phyloP scores from a whole-genome alignment of 2,888 invertebrate species.

The Hofmannophila pseudospretella region DNA sequence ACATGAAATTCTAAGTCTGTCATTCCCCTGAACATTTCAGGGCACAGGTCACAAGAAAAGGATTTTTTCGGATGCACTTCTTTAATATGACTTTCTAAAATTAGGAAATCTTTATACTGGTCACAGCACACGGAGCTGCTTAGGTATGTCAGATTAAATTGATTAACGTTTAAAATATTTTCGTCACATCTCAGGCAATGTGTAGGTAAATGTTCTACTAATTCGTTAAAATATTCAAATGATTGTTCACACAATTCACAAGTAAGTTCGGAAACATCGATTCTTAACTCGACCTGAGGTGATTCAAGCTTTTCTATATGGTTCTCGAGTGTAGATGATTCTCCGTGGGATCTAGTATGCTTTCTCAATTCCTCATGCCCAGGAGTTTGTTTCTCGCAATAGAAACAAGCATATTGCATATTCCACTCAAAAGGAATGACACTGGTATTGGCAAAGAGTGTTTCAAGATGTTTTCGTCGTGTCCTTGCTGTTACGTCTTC shows the following conservation, averaged over 20 bases:
- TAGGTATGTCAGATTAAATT: slow-evolving; percentile 12
- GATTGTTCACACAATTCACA: slow-evolving; percentile 28
- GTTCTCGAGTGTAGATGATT: slow-evolving; percentile 9
- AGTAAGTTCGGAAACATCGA: slow-evolving; percentile 30
- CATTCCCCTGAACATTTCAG: background rate
- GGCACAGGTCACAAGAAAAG: slow-evolving; percentile 3
- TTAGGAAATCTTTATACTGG: slow-evolving; percentile 5
- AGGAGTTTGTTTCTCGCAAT: slow-evolving; percentile 29
- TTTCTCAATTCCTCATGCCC: slow-evolving; percentile 24
- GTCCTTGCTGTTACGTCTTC: slow-evolving; percentile 4
- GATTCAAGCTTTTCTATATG: slow-evolving; percentile 22
- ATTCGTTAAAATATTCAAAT: slow-evolving; percentile 3
- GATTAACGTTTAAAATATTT: background rate
- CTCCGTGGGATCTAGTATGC: slow-evolving; percentile 32
- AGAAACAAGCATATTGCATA: slow-evolving; percentile 35
- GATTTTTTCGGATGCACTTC: slow-evolving; percentile 3
- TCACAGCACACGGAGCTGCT: slow-evolving; percentile 14
- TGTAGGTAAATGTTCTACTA: slow-evolving; percentile 5
- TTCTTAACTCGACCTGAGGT: slow-evolving; percentile 24
- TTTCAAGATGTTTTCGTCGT: slow-evolving; percentile 29
- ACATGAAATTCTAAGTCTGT: slow-evolving; percentile 4
- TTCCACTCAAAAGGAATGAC: slow-evolving; percentile 39
- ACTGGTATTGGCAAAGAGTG: slow-evolving; percentile 36
- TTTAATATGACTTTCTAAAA: slow-evolving; percentile 2
- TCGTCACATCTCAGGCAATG: slow-evolving; percentile 10